Conservation (phyloP, 2,113 vertebrate genomes). For the Pollachius pollachius region DNA sequence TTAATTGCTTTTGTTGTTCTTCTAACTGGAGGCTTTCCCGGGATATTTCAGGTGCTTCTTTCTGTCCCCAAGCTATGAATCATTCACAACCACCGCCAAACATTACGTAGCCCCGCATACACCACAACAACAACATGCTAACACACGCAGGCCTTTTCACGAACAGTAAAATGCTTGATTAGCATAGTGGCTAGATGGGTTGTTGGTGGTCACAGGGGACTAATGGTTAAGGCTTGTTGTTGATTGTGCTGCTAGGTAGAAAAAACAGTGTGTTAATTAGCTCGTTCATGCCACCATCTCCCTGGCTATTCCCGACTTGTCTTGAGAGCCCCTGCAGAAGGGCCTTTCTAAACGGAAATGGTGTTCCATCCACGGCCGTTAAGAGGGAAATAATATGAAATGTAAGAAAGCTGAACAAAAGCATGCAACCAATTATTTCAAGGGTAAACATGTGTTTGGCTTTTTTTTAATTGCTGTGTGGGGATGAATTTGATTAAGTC, state of each 20-base stretch:
- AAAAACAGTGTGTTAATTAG: slow-evolving; percentile 63
- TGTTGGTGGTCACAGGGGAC: slow-evolving; percentile 38
- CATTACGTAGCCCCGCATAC: slow-evolving; percentile 22
- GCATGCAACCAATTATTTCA: slow-evolving; percentile 62
- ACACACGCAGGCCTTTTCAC: slow-evolving; percentile 30
- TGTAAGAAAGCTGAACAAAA: slow-evolving; percentile 63
- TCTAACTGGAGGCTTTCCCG: neutral
- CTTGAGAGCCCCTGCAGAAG: slow-evolving; percentile 25
- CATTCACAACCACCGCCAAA: slow-evolving; percentile 28
- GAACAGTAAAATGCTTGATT: slow-evolving; percentile 41
- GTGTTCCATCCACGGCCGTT: slow-evolving; percentile 39
- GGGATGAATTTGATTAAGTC: slow-evolving; percentile 67
- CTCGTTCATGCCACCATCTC: slow-evolving; percentile 41
- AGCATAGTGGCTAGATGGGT: slow-evolving; percentile 35
- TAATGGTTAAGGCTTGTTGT: slow-evolving; percentile 46
- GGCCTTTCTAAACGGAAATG: slow-evolving; percentile 27
- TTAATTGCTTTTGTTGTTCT: slow-evolving; percentile 22
- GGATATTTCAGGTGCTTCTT: slow-evolving; percentile 9
- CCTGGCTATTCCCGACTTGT: slow-evolving; percentile 17
- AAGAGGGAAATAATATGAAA: slow-evolving; percentile 64
- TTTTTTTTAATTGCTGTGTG: slow-evolving; percentile 45
- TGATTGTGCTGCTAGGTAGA: slow-evolving; percentile 57
- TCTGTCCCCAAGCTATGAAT: slow-evolving; percentile 27
- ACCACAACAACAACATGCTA: slow-evolving; percentile 9
- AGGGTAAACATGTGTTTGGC: slow-evolving; percentile 49